These are phyloP conservation scores for Pluvianellus socialis DNA, from an alignment of 2,113 vertebrate species.

Conservation along the genomic window DNA sequence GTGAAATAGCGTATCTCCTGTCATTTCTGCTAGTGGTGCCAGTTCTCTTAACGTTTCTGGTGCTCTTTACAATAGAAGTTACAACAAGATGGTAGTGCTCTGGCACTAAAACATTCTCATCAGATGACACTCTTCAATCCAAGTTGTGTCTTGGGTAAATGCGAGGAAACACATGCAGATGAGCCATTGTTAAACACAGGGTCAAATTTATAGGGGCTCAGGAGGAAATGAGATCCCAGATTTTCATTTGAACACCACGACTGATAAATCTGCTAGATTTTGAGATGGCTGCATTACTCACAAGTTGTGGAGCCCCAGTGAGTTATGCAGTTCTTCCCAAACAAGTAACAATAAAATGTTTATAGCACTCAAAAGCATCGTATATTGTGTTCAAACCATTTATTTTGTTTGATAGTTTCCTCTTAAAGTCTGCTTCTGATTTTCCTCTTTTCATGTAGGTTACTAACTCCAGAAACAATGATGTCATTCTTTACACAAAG, in stretches of 20 bases:
- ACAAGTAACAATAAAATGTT: conserved; percentile 54
- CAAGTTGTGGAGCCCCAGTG: conserved; percentile 7
- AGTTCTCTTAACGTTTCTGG: background rate
- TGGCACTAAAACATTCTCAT: background rate
- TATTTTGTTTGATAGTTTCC: conserved; percentile 46
- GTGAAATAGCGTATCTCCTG: background rate
- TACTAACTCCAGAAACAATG: conserved; percentile 14
- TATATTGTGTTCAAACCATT: background rate
- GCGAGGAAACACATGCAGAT: background rate
- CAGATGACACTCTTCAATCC: background rate
- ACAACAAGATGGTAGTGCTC: background rate
- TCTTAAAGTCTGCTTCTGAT: conserved; percentile 29
- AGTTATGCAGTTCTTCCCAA: conserved; percentile 42
- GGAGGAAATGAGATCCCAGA: conserved; percentile 11
- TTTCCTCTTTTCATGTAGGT: background rate
- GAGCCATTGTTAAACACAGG: background rate
- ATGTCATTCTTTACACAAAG: conserved; percentile 11
- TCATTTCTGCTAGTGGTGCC: background rate
- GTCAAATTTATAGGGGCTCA: background rate
- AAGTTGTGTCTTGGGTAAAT: background rate
- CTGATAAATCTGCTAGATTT: conserved; percentile 33
- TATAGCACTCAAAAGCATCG: conserved; percentile 27
- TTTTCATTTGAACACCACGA: conserved; percentile 23
- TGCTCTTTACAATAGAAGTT: background rate
- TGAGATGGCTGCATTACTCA: conserved; percentile 39